These are phyloP conservation scores for Crioceris asparagi DNA, from an alignment of 2,888 invertebrate genomes.

Conservation along the genomic window DNA sequence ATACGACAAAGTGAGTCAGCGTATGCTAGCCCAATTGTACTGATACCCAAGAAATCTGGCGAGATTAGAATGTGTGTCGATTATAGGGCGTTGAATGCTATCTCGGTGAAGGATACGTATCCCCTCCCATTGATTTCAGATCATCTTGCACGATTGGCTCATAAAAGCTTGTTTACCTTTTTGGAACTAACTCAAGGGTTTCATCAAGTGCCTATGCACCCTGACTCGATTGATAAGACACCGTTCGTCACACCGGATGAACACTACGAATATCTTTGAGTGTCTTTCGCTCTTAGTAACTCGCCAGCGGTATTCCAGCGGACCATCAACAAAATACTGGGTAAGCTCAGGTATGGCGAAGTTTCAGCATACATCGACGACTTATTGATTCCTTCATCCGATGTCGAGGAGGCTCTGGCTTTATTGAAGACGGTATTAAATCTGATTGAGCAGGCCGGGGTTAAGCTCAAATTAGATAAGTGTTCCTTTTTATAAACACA, in stretches of 20 bases:
- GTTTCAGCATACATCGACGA: neutral
- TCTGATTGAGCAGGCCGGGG: neutral
- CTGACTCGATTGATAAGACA: neutral
- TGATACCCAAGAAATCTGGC: constrained; percentile 7
- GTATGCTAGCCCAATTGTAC: constrained; percentile 9
- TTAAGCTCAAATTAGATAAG: constrained; percentile 7
- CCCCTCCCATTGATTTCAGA: constrained; percentile 1
- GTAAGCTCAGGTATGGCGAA: neutral
- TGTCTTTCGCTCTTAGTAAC: constrained; percentile 29
- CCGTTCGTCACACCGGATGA: constrained; percentile 7
- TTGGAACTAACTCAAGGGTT: neutral
- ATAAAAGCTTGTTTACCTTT: neutral
- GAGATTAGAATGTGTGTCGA: constrained; percentile 9
- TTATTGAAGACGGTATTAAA: neutral
- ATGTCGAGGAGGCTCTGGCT: neutral
- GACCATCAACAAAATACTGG: neutral
- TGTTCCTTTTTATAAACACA: constrained; percentile 8
- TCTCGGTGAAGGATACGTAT: too few species aligned
- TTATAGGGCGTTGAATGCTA: constrained; percentile 11
- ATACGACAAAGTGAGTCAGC: constrained; percentile 11
- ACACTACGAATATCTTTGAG: constrained; percentile 23
- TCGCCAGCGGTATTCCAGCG: constrained; percentile 17
- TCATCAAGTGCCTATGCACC: neutral
- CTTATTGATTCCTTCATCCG: neutral
- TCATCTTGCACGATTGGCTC: neutral